phyloP scores from a whole-genome alignment of 2,888 invertebrate species.

The Peribatodes rhomboidaria region DNA sequence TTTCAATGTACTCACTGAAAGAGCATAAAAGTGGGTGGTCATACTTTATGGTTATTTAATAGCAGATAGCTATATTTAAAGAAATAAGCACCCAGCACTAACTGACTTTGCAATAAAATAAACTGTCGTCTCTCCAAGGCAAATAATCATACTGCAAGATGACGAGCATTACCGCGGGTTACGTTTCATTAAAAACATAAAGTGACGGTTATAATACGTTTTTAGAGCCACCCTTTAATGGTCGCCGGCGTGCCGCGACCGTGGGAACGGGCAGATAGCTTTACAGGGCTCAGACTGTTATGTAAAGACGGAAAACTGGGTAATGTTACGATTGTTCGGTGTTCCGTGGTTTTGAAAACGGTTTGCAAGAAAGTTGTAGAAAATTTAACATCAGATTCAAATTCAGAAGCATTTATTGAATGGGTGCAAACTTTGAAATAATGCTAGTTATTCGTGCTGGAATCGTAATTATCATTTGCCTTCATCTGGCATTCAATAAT shows the following conservation, averaged over 20 bases:
- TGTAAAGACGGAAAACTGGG: conserved; percentile 76
- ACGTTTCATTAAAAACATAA: conserved; percentile 46
- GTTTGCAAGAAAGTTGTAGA: conserved; percentile 11
- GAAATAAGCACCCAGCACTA: conserved; percentile 48
- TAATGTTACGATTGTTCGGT: conserved; percentile 68
- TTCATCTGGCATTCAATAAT: no score
- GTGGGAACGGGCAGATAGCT: conserved; percentile 76
- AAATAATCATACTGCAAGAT: conserved; percentile 40
- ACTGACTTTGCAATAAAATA: conserved; percentile 44
- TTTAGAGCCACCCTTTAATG: conserved; percentile 52
- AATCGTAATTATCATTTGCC: no score
- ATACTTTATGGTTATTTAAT: not conserved
- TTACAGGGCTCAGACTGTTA: conserved; percentile 59
- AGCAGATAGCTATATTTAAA: conserved; percentile 8
- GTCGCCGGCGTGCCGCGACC: conserved; percentile 59
- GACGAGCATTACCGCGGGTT: conserved; percentile 44
- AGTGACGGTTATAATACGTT: conserved; percentile 48
- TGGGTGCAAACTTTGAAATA: no score
- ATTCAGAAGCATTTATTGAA: no score
- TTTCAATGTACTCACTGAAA: not conserved
- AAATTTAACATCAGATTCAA: no score
- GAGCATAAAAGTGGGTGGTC: conserved; percentile 7
- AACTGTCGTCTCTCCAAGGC: conserved; percentile 24
- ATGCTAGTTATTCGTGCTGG: no score
- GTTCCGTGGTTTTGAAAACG: conserved; percentile 51